Evolutionary conservation across 2,888 invertebrate genomes (phyloP), one percentile per base, ranked within the genome.

Genomic region (Torymus auratus): DNA sequence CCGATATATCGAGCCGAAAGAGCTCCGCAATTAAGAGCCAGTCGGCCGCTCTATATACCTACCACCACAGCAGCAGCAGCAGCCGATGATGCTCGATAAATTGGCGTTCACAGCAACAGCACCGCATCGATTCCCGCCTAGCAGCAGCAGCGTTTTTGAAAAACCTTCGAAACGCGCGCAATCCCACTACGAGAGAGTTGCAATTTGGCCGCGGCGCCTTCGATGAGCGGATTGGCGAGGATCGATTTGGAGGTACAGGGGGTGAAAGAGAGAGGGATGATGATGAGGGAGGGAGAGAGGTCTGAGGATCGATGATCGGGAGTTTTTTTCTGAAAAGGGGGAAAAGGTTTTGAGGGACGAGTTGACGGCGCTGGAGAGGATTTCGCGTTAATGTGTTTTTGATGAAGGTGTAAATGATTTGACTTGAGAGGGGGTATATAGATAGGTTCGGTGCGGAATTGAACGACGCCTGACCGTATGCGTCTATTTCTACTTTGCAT

Each of bases 11-110:
- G 55, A 56, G 62, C 14, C n/a, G 67, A 55, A 28, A 56, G 17
- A 58, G 17, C 71, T 23, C 12, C 56, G 17, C n/a, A 17, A 28
- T 28, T 28, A 28, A 28, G 28, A 28, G 28, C 28, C 28, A 28
- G 28, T 28, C 28, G 28, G 28, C 28, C 28, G 28, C 28, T 28
- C 28, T 28, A 28, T 28, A 28, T 28, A 28, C 28, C 28, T 28
- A 28, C 28, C 28, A 28, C 28, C 28, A 28, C 50, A 50, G 70
- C 15, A 14, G 62, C 58, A 28, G 58, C 61, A 14, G 64, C n/a
- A 52, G 60, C 62, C 13, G 62, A 13, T 61, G 68, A 65, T 65
- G 65, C 58, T 50, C 64, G 64, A 68, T 52, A 56, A 56, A 77
- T 64, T 58, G 50, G 17, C 64, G 20, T 1, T 13, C 58, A 28